Evolutionary conservation across 2,797 vertebrate genomes (phyloP).

Genomic region (Mustela erminea): DNA sequence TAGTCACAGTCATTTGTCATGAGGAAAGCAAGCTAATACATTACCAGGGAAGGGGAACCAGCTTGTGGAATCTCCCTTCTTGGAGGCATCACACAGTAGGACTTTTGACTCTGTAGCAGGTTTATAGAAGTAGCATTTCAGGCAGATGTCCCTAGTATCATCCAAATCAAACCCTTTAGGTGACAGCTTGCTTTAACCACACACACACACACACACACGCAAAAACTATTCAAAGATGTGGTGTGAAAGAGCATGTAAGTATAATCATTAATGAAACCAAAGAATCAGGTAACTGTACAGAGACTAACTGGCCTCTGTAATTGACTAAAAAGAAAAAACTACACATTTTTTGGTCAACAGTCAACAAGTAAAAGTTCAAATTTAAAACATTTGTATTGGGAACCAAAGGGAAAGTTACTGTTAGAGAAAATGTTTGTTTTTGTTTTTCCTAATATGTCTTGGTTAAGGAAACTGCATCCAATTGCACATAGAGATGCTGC

Average conservation of each 20-base stretch:
- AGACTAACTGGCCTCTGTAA: background rate
- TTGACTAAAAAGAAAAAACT: background rate
- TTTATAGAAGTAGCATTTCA: background rate
- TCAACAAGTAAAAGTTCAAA: background rate
- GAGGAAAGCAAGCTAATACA: background rate
- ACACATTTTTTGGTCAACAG: background rate
- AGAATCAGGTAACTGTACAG: background rate
- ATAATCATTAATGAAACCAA: background rate
- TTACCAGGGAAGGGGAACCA: background rate
- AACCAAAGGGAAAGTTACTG: background rate
- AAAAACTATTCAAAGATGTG: background rate
- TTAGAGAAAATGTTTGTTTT: background rate
- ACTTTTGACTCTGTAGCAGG: background rate
- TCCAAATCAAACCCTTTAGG: background rate
- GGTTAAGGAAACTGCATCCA: background rate
- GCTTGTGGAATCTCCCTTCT: background rate
- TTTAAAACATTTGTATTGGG: slow-evolving; percentile 10
- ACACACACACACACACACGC: too few relatives aligned
- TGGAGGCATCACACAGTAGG: background rate
- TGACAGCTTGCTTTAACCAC: background rate
- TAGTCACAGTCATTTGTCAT: background rate
- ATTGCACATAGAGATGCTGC: too few relatives aligned
- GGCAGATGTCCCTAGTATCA: background rate
- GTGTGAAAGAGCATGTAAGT: background rate
- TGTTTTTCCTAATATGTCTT: background rate